Evolutionary conservation across 2,888 invertebrate genomes (phyloP), one percentile per base, ranked within the genome.

Genomic region (Amiota communis): DNA sequence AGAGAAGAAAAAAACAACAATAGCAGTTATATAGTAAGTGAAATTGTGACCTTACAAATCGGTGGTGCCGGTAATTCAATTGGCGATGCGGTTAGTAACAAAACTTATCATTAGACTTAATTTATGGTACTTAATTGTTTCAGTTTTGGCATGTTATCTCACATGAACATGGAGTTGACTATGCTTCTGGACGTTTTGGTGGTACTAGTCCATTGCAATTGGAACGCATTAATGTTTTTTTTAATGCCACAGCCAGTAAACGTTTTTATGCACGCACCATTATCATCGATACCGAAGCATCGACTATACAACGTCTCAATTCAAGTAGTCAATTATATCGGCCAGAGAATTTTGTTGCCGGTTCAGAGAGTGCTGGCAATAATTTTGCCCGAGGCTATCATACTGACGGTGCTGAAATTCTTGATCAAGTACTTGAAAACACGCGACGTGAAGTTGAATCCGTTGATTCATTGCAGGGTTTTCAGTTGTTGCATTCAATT

Each of bases 231-330:
- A 92, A 93, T 84, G 94, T 88, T 1, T 88, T 87, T 76, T 88
- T 86, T 65, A 93, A 93, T 84, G 93, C 93, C 81, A 87, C 87
- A 8, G 93, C 92, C 8, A 84, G 87, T 47, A 88, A 89, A 10
- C 92, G 92, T 80, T 94, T 92, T 87, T 94, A 94, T 8, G 94
- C 94, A 0, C 90, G 94, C 48, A 92, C 93, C 1, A 91, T 94
- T 47, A 90, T 94, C 20, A 92, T 94, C 6, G 95, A 95, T 86
- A 90, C 94, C 78, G 94, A 95, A 85, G 92, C 93, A 0, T 92
- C 93, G 36, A 93, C 93, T 12, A 92, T 94, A 91, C 93, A 85
- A 17, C 79, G 83, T 0, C 69, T 94, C 63, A 88, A 93, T 76
- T 90, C 92, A 47, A 92, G 91, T 80, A 93, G 93, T 1, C 92